phyloP scores from a whole-genome alignment of 2,113 vertebrate genomes.

The Formicarius rufipectus region DNA sequence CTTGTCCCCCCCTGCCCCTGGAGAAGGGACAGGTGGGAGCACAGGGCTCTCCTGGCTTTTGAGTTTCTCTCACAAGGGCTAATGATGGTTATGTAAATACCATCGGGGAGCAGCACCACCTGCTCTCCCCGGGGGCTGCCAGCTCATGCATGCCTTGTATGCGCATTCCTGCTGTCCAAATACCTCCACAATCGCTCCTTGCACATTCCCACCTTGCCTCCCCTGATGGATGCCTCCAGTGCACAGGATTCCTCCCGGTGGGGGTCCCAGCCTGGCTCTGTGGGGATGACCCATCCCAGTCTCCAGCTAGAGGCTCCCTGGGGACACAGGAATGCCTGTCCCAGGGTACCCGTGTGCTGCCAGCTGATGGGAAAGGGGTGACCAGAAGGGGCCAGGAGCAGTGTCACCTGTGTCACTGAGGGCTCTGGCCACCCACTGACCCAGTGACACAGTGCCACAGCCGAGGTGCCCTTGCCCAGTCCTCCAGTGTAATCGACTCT shows the following conservation, averaged over 20 bases:
- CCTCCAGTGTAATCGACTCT: rapidly evolving
- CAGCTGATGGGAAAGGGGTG: not conserved
- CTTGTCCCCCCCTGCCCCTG: not conserved
- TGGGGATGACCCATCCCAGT: not conserved
- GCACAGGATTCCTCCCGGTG: rapidly evolving
- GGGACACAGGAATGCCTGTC: rapidly evolving
- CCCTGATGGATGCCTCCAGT: rapidly evolving
- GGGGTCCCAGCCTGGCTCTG: not conserved
- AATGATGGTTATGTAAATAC: slow-evolving; percentile 9
- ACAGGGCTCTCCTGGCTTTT: not conserved
- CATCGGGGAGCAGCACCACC: not conserved
- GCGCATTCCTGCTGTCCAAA: slow-evolving; percentile 47
- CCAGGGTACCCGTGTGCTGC: rapidly evolving
- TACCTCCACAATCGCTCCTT: not conserved
- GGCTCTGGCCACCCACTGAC: not conserved
- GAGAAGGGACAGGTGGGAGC: not conserved
- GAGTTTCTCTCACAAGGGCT: not conserved
- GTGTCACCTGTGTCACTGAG: not conserved
- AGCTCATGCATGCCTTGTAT: slow-evolving; percentile 44
- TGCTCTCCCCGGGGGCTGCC: slow-evolving; percentile 23
- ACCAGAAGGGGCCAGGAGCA: not conserved
- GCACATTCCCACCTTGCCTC: not conserved
- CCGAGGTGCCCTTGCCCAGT: not conserved
- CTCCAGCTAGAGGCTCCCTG: not conserved
- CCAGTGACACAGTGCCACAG: not conserved